A percentile compares a stretch with the other conserved stretches of the same genome.
phyloP scores from a whole-genome alignment of 1,140 invertebrate genomes.

The Drosophila aff. region DNA sequence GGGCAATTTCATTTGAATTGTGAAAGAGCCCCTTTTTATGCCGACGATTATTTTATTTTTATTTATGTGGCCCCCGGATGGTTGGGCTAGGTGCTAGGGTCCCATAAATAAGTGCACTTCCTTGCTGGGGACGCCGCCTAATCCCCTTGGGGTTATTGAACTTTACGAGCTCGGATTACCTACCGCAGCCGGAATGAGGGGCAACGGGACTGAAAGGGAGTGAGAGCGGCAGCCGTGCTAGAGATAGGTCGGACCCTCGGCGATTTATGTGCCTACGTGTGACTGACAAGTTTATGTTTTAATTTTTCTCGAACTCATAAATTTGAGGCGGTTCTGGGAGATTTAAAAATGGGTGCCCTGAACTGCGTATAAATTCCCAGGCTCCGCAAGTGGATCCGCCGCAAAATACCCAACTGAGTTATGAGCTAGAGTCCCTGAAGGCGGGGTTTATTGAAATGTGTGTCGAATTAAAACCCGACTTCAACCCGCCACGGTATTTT shows the following conservation, averaged over 20 bases:
- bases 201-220: no score
- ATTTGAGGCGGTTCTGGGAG: constrained; percentile 46
- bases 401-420: constrained; percentile 13
- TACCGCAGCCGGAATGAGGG: constrained; percentile 40
- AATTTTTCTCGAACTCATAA: constrained; percentile 61
- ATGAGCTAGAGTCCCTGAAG: constrained; percentile 4
- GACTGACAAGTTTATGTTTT: constrained; percentile 80
- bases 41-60: constrained; percentile 52
- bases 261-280: constrained; percentile 75
- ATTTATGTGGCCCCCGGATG: constrained; percentile 53
- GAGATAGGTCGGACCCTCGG: not conserved
- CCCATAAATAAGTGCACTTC: constrained; percentile 75
- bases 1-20: constrained; percentile 82
- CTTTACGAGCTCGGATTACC: constrained; percentile 73
- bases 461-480: constrained; percentile 45
- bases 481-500: constrained; percentile 44
- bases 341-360: constrained; percentile 57
- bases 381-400: constrained; percentile 18
- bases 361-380: constrained; percentile 63
- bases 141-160: constrained; percentile 66
- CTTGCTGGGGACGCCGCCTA: constrained; percentile 36
- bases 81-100: constrained; percentile 21
- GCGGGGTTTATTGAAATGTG: constrained; percentile 52
- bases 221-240: not conserved
- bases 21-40: constrained; percentile 42